Evolutionary conservation across 2,797 vertebrate species (phyloP), one percentile per base, ranked within the genome.

Genomic region (Botia kubotai): DNA sequence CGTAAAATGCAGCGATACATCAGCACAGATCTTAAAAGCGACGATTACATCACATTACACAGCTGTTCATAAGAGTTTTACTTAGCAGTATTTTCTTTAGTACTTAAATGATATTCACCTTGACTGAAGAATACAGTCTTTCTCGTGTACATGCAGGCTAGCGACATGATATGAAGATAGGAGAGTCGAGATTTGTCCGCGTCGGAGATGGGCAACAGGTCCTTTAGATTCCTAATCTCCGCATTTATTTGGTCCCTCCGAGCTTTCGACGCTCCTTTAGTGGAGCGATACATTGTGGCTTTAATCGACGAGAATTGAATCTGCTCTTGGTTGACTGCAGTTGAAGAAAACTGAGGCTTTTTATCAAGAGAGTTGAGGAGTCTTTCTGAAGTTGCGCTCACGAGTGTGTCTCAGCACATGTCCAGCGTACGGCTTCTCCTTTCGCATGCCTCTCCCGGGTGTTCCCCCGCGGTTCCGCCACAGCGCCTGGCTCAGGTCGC

Each of bases 201-300:
- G 33, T 97, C 96, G 12, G 95, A 93, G 75, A 98, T 95, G 33
- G 96, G 97, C 91, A 98, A 94, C 94, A 98, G 92, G 91, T 98
- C 97, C 90, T 97, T 97, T 85, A 98, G 94, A 87, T 95, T 95
- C 86, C 97, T 94, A 89, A 98, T 98, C 94, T 98, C 97, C 1
- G 95, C 93, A 91, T 98, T 98, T 93, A 98, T 98, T 90, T 97
- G 97, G 92, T 98, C 97, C 87, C 96, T 93, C 83, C 96, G 94
- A 89, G 97, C 96, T 94, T 98, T 98, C 71, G 97, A 98, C 21
- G 97, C 97, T 82, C 97, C 97, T 92, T 97, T 98, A 78, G 97
- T 98, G 79, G 97, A 98, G 85, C 97, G 95, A 91, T 97, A 97
- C 97, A 97, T 97, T 77, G 88, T 89, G 84, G 86, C 84, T 80